Conservation (phyloP, 2,797 vertebrate species). For the Simalia tracyae region DNA sequence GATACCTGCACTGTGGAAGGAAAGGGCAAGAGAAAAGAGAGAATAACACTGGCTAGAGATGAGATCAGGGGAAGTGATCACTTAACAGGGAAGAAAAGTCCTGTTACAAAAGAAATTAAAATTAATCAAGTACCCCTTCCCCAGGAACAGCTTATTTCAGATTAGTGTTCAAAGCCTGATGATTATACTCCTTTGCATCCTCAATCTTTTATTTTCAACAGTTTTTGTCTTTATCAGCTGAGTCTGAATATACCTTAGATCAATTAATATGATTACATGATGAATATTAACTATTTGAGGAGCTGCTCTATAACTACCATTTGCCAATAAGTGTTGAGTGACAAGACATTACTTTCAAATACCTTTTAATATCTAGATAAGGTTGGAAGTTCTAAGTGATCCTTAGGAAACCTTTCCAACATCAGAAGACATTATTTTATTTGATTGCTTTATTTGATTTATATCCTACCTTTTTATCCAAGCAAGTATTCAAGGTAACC, state of each 20-base stretch:
- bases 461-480: background rate
- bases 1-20: too few relatives aligned
- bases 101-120: background rate
- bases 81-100: background rate
- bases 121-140: background rate
- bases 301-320: background rate
- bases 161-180: background rate
- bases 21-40: too few relatives aligned
- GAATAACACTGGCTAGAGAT: background rate
- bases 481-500: background rate
- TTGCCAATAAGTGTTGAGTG: background rate
- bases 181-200: background rate
- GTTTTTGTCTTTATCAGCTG: background rate
- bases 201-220: background rate
- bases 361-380: background rate
- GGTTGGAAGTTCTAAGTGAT: background rate
- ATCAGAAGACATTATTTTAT: background rate
- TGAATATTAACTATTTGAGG: background rate
- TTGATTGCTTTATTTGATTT: background rate
- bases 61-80: background rate
- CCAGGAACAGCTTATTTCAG: background rate
- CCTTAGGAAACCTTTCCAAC: background rate
- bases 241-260: background rate
- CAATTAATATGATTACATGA: background rate
- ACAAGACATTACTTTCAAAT: background rate